These are phyloP conservation scores for Helicorthomorpha holstii DNA, from an alignment of 1,140 invertebrate species.

Conservation along the genomic window DNA sequence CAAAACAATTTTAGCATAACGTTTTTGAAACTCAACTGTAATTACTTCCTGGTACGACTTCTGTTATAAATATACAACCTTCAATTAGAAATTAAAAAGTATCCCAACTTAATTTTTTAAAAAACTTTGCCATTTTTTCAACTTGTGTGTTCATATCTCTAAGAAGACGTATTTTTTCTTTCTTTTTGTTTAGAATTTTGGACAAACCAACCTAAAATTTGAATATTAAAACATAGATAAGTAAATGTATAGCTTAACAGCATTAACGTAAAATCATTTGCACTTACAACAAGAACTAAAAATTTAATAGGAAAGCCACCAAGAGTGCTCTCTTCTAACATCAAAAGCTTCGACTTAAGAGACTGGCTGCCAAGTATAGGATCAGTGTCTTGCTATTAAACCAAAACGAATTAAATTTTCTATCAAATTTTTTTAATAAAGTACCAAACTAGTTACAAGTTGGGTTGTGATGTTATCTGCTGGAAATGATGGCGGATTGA, in stretches of 20 bases:
- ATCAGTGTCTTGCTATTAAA: slow-evolving; percentile 28
- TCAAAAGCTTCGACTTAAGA: slow-evolving; percentile 22
- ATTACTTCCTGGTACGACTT: slow-evolving; percentile 57
- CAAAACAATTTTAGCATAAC: slow-evolving; percentile 73
- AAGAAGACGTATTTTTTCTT: slow-evolving; percentile 56
- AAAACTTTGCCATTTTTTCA: slow-evolving; percentile 40
- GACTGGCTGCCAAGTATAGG: slow-evolving; percentile 26
- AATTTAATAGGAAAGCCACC: slow-evolving; percentile 71
- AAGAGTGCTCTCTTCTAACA: slow-evolving; percentile 34
- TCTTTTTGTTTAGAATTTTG: slow-evolving; percentile 70
- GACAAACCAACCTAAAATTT: slow-evolving; percentile 38
- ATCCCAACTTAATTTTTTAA: not conserved
- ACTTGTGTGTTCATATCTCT: slow-evolving; percentile 80
- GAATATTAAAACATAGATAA: not conserved
- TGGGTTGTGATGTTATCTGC: slow-evolving; percentile 30
- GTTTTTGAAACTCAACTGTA: slow-evolving; percentile 67
- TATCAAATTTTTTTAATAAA: not conserved
- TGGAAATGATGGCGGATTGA: slow-evolving; percentile 35
- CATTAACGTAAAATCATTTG: no score
- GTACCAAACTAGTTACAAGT: slow-evolving; percentile 22
- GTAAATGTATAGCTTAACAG: no score
- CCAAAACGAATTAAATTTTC: not conserved
- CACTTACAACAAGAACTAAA: slow-evolving; percentile 61
- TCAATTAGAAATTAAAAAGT: not conserved
- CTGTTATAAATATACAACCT: slow-evolving; percentile 20